A percentile compares a stretch with the other conserved stretches of the same genome.
Evolutionary conservation across 2,797 vertebrate species (phyloP).

Genomic region (Buphagus erythrorhynchus): DNA sequence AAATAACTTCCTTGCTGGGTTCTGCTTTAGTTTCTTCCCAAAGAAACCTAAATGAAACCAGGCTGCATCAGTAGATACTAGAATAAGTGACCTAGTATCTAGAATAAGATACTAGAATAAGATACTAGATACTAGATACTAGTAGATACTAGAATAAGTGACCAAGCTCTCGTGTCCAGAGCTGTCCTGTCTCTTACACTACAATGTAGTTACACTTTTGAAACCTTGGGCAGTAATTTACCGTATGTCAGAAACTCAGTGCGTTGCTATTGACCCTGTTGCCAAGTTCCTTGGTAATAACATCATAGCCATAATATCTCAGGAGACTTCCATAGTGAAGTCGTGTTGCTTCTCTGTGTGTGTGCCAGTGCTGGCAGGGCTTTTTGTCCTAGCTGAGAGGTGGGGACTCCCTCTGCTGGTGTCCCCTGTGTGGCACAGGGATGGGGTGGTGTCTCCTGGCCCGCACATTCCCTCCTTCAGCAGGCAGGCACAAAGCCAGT

Average conservation of each 20-base stretch:
- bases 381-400: background rate
- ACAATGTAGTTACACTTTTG: background rate
- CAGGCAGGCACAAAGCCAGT: background rate
- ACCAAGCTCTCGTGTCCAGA: background rate
- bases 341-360: background rate
- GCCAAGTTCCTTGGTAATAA: background rate
- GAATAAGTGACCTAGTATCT: background rate
- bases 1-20: background rate
- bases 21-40: background rate
- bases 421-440: background rate
- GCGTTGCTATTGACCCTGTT: background rate
- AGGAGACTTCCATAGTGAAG: background rate
- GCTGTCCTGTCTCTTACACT: background rate
- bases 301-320: background rate
- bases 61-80: background rate
- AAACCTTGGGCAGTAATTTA: background rate
- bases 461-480: background rate
- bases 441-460: background rate
- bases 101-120: no score
- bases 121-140: background rate
- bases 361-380: background rate
- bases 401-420: constrained; percentile 33
- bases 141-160: background rate
- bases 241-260: background rate
- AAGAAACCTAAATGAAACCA: background rate